phyloP scores from a whole-genome alignment of 2,888 invertebrate species.

The Ditula angustiorana region DNA sequence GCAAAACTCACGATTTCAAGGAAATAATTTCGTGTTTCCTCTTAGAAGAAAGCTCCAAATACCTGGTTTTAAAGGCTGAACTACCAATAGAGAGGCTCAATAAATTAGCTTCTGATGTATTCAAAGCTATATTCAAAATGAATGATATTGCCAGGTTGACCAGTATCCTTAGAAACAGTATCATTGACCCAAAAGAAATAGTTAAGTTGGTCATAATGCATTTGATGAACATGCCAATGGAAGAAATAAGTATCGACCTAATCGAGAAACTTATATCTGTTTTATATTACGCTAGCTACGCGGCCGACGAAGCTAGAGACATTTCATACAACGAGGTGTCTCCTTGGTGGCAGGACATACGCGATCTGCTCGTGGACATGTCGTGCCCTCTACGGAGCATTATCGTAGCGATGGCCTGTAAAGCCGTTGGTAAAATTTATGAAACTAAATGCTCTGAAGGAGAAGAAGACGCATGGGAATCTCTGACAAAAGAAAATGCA shows the following conservation, averaged over 20 bases:
- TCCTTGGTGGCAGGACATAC: slow-evolving; percentile 93
- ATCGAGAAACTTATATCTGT: slow-evolving; percentile 89
- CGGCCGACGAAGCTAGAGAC: slow-evolving; percentile 85
- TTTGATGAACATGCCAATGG: slow-evolving; percentile 88
- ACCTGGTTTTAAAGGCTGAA: slow-evolving; percentile 62
- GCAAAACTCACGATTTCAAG: slow-evolving; percentile 75
- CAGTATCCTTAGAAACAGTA: slow-evolving; percentile 61
- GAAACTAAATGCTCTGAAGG: slow-evolving; percentile 73
- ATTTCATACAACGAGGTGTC: slow-evolving; percentile 90
- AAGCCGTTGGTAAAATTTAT: slow-evolving; percentile 87
- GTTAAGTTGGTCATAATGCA: slow-evolving; percentile 89
- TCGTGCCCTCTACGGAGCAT: slow-evolving; percentile 91
- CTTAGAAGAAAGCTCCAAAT: slow-evolving; percentile 64
- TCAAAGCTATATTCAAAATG: slow-evolving; percentile 79
- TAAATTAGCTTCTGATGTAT: slow-evolving; percentile 65
- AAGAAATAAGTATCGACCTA: slow-evolving; percentile 81
- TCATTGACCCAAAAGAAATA: slow-evolving; percentile 86
- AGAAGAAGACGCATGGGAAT: slow-evolving; percentile 91
- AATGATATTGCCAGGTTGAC: slow-evolving; percentile 57
- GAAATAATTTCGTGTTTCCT: slow-evolving; percentile 86
- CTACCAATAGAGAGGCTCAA: slow-evolving; percentile 62
- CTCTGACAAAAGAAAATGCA: slow-evolving; percentile 93
- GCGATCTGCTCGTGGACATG: slow-evolving; percentile 90
- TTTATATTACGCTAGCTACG: slow-evolving; percentile 87
- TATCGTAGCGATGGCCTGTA: slow-evolving; percentile 93